These are phyloP conservation scores for Darevskia mixta DNA, from an alignment of 2,797 vertebrate genomes.

Conservation along the genomic window DNA sequence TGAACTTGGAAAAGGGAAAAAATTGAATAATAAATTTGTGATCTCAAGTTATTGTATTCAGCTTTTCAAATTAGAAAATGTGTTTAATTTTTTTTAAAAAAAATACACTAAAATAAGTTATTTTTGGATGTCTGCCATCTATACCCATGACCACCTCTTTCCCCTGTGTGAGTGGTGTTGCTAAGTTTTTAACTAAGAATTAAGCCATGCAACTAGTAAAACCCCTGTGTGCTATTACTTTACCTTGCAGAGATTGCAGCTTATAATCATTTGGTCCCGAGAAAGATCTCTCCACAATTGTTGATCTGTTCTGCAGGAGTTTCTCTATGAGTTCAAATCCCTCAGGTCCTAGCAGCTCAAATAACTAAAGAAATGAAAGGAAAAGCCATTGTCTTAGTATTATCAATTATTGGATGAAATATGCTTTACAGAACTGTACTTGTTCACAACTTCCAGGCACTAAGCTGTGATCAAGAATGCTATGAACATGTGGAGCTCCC, in stretches of 20 bases:
- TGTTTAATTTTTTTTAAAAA: background rate
- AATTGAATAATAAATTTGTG: background rate
- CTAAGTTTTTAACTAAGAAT: background rate
- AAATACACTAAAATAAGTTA: background rate
- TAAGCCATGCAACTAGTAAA: background rate
- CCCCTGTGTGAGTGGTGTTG: too few relatives aligned
- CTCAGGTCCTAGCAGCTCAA: slow-evolving; percentile 93
- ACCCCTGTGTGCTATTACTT: background rate
- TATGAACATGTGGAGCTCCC: background rate
- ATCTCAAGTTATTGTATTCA: background rate
- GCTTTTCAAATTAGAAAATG: background rate
- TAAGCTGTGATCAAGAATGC: background rate
- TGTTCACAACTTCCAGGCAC: background rate
- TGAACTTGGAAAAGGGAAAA: background rate
- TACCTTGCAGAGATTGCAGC: slow-evolving; percentile 85
- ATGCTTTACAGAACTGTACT: background rate
- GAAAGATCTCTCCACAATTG: slow-evolving; percentile 88
- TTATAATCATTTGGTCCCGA: slow-evolving; percentile 81
- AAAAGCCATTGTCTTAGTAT: background rate
- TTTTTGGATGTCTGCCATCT: background rate
- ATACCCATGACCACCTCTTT: background rate
- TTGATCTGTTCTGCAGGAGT: slow-evolving; percentile 88
- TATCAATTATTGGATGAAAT: background rate
- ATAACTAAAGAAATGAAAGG: slow-evolving; percentile 80
- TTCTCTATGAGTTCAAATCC: slow-evolving; percentile 95